Percentiles rank a stretch among this genome's conserved stretches.
Evolutionary conservation across 2,113 vertebrate species (phyloP).

Genomic region (Nyctereutes procyonoides): DNA sequence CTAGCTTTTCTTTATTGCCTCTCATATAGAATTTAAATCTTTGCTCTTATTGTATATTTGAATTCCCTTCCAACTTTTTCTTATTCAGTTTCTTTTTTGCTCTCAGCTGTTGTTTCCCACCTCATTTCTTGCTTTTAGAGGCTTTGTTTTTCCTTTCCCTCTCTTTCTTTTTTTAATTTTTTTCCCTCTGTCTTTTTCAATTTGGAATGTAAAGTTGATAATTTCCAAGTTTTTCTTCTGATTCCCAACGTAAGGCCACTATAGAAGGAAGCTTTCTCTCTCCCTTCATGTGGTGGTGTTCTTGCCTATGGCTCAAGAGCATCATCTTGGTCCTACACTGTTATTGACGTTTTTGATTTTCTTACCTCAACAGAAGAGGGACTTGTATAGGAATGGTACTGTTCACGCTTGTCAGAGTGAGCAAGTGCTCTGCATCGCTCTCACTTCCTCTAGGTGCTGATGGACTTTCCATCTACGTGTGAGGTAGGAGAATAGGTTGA

Average conservation of each 20-base stretch:
- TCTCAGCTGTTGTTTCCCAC: background rate
- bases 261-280: background rate
- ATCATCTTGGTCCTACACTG: background rate
- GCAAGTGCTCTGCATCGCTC: background rate
- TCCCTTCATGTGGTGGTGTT: background rate
- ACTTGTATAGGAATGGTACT: background rate
- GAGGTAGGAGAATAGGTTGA: background rate
- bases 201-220: background rate
- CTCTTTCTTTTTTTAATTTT: background rate
- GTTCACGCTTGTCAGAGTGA: background rate
- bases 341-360: background rate
- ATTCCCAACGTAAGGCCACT: background rate
- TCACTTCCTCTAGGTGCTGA: background rate
- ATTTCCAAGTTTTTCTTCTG: background rate
- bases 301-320: background rate
- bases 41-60: background rate
- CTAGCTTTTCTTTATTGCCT: background rate
- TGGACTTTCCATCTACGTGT: background rate
- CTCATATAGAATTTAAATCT: background rate
- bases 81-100: background rate
- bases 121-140: conserved; percentile 16
- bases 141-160: background rate
- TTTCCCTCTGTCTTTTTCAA: background rate
- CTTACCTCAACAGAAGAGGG: background rate
- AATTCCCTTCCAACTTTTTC: background rate